Percentiles rank a stretch among this genome's conserved stretches.
These are phyloP conservation scores for Oreochromis mossambicus DNA, from an alignment of 2,797 vertebrate species.

Conservation along the genomic window DNA sequence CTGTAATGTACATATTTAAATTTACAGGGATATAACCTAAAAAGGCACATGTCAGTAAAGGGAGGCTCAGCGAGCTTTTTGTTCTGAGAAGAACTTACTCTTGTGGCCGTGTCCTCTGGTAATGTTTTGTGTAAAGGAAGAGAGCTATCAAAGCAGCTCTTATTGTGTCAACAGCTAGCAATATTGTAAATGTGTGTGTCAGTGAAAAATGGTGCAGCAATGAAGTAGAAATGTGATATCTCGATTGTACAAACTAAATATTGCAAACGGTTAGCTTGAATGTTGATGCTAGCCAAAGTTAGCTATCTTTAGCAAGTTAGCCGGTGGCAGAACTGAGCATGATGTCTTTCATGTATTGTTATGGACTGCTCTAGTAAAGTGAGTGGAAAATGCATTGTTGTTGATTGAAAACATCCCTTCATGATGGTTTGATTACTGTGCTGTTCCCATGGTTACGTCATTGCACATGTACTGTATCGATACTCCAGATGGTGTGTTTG, in stretches of 20 bases:
- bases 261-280: not conserved
- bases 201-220: not conserved
- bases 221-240: not conserved
- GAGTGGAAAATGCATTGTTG: not conserved
- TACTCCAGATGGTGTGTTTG: not conserved
- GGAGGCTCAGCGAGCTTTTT: not conserved
- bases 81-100: not conserved
- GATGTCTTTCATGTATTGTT: not conserved
- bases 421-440: not conserved
- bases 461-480: not conserved
- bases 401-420: not conserved
- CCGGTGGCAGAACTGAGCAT: not conserved
- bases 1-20: not conserved
- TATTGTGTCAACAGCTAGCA: not conserved
- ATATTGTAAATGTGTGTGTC: not conserved
- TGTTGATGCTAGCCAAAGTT: not conserved
- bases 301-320: not conserved
- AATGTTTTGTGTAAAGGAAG: not conserved
- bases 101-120: not conserved
- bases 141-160: not conserved
- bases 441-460: not conserved
- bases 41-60: not conserved
- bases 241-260: not conserved
- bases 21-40: not conserved
- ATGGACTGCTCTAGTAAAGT: not conserved